Percentiles rank a stretch among this genome's conserved stretches.
Conservation (phyloP, 1,140 invertebrate species). For the Drosophila grimshawi region DNA sequence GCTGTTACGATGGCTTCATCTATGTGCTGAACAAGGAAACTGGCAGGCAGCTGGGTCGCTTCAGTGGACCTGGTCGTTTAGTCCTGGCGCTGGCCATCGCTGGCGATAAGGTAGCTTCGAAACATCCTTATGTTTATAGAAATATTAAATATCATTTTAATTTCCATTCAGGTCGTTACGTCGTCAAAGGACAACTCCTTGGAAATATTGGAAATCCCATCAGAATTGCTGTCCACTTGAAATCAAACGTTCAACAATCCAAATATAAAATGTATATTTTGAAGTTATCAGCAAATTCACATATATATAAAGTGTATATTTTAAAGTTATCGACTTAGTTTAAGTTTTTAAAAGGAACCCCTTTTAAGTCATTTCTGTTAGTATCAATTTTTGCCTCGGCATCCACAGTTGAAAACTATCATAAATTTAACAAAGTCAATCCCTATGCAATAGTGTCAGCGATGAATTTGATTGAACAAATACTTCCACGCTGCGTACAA, state of each 20-base stretch:
- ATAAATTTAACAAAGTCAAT: slow-evolving; percentile 15
- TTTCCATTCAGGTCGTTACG: slow-evolving; percentile 62
- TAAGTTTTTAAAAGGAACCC: slow-evolving; percentile 8
- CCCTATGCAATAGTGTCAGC: slow-evolving; percentile 23
- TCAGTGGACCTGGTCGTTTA: slow-evolving; percentile 88
- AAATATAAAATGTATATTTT: slow-evolving; percentile 35
- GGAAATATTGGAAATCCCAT: slow-evolving; percentile 68
- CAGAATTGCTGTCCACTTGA: slow-evolving; percentile 33
- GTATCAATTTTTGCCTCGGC: slow-evolving; percentile 22
- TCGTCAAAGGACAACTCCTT: slow-evolving; percentile 77
- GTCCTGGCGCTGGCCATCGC: slow-evolving; percentile 87
- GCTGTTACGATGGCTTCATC: slow-evolving; percentile 90
- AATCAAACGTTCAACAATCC: background rate
- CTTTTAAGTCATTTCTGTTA: slow-evolving; percentile 18
- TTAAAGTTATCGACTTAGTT: slow-evolving; percentile 15
- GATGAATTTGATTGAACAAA: slow-evolving; percentile 53
- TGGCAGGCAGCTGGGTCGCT: slow-evolving; percentile 84
- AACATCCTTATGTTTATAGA: background rate
- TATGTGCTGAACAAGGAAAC: slow-evolving; percentile 87
- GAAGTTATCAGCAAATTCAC: background rate
- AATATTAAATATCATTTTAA: slow-evolving; percentile 1
- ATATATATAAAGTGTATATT: slow-evolving; percentile 32
- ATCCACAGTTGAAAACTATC: slow-evolving; percentile 46
- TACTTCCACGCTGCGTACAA: slow-evolving; percentile 57
- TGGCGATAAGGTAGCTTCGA: slow-evolving; percentile 86